phyloP scores from a whole-genome alignment of 35 echinoderm and acorn worm species.

The Ophiothrix spiculata region DNA sequence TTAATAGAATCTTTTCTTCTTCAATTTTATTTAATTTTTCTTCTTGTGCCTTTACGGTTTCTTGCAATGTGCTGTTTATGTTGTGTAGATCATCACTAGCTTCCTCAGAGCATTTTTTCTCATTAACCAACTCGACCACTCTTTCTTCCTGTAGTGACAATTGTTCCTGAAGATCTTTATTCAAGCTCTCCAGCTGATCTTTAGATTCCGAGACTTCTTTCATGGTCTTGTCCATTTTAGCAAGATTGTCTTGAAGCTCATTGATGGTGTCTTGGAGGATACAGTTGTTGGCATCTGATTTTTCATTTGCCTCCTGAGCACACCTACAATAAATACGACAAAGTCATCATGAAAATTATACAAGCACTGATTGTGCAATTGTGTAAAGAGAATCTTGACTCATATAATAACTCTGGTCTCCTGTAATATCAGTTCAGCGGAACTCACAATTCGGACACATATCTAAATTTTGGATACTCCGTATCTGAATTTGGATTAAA shows the following conservation, averaged over 20 bases:
- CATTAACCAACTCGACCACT: background rate
- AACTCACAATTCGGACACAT: too few relatives aligned
- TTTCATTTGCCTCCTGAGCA: background rate
- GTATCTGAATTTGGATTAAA: too few relatives aligned
- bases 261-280: conserved; percentile 4
- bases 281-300: background rate
- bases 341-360: too few relatives aligned
- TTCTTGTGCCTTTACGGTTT: background rate
- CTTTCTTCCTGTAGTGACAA: background rate
- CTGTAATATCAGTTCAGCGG: too few relatives aligned
- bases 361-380: too few relatives aligned
- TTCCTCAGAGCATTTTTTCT: background rate
- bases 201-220: background rate
- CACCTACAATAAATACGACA: too few relatives aligned
- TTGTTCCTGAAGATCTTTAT: background rate
- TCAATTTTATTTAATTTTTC: background rate
- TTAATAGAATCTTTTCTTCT: background rate
- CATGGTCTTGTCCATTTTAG: background rate
- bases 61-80: background rate
- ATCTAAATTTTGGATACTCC: too few relatives aligned
- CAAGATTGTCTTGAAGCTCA: conserved; percentile 1
- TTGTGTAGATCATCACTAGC: background rate
- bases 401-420: too few relatives aligned
- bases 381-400: too few relatives aligned
- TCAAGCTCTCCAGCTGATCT: background rate